Base-by-base conservation (phyloP, 2,888 invertebrate genomes). In the Hylaea fasciaria region DNA sequence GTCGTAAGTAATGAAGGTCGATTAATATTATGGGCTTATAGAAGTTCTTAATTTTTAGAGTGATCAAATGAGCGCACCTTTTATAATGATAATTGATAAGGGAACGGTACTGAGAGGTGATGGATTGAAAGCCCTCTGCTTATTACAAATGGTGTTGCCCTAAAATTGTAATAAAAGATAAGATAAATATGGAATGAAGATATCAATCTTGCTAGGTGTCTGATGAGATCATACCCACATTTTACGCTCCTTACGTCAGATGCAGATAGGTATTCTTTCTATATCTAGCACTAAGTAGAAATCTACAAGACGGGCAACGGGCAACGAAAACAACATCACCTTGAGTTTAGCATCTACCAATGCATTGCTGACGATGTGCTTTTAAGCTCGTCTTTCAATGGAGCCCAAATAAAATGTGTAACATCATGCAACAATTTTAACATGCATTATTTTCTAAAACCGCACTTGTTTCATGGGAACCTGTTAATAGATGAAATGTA, bases 11-110 rank as follows among this genome's bases (percentile, higher is more conserved):
- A 41, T 52, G 32, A 17, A 40, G 45, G 45, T 48, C 48, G 28
- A 44, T 49, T 41, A 41, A 13, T 28, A 28, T 49, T 32, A 49
- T 10, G 16, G 29, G 39, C 32, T 7, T 32, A 32, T 32, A 40
- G 45, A 39, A 50, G 39, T 29, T 50, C 50, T 57, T 57, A 51
- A 57, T 46, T 43, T 57, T 11, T 35, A 28, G 37, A 57, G 51
- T 52, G 43, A 35, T 47, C 51, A 47, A 57, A 41, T 57, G 51
- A 51, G 51, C 32, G 51, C 47, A 39, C 16, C 37, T 51, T 57
- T 22, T 46, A 48, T 49, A 59, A 59, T 22, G 40, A 48, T 49
- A 59, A 59, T 39, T 37, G 44, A 59, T 53, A 53, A 59, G 39
- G 11, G 10, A 53, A 46, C 41, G 46, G 46, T 29, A 43, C 13